phyloP scores from a whole-genome alignment of 2,888 invertebrate genomes.

The Andrena chrysosceles region DNA sequence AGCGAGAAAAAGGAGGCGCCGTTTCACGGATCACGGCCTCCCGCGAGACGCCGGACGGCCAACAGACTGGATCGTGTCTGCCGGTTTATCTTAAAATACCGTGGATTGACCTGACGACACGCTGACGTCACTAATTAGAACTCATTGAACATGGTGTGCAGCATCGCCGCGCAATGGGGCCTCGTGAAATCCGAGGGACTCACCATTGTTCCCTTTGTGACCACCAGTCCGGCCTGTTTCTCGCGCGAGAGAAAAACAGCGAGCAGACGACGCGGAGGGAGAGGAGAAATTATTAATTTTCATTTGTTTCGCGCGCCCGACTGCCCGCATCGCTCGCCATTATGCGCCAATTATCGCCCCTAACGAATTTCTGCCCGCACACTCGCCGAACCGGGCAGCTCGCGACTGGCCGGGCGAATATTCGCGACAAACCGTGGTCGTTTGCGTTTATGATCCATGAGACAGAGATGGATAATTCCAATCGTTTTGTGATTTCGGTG shows the following conservation, averaged over 20 bases:
- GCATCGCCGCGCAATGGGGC: conserved; percentile 23
- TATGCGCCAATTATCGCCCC: conserved; percentile 50
- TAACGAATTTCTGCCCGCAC: conserved; percentile 41
- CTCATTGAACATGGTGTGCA: conserved; percentile 75
- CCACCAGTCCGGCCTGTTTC: background rate
- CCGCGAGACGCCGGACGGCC: conserved; percentile 52
- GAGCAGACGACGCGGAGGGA: background rate
- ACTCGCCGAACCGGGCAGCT: conserved; percentile 20
- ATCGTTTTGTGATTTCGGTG: conserved; percentile 2
- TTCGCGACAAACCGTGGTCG: conserved; percentile 16
- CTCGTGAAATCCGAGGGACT: conserved; percentile 59
- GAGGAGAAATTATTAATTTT: conserved; percentile 53
- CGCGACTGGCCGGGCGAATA: conserved; percentile 20
- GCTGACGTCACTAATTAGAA: conserved; percentile 84
- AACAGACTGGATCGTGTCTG: conserved; percentile 73
- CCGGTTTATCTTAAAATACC: conserved; percentile 81
- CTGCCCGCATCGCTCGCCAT: conserved; percentile 24
- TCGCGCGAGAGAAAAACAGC: background rate
- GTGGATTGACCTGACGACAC: conserved; percentile 83
- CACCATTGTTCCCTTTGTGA: background rate
- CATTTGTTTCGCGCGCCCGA: conserved; percentile 43
- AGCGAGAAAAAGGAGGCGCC: conserved; percentile 36
- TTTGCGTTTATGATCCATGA: conserved; percentile 18
- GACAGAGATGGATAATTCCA: background rate
- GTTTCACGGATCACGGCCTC: background rate